phyloP scores from a whole-genome alignment of 2,113 vertebrate species.

The Crotalus tigris region DNA sequence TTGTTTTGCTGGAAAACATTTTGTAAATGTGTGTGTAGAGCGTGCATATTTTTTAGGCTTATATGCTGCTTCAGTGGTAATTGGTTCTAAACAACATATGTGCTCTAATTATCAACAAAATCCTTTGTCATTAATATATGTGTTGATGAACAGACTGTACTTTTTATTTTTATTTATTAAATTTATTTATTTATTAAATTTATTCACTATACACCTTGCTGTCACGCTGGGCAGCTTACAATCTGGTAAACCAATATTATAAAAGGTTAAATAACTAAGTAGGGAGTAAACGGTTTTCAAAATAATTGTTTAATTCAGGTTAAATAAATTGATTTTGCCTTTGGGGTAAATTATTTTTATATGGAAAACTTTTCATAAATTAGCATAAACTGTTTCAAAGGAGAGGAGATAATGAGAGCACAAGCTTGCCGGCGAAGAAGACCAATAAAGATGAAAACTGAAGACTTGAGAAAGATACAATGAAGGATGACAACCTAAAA shows the following conservation, averaged over 20 bases:
- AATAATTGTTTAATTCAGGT: not conserved
- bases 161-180: not conserved
- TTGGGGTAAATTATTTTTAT: not conserved
- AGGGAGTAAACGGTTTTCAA: not conserved
- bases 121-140: not conserved
- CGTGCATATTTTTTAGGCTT: not conserved
- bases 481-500: not conserved
- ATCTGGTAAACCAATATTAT: not conserved
- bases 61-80: not conserved
- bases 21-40: not conserved
- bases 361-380: not conserved
- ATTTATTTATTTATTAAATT: not conserved
- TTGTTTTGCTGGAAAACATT: not conserved
- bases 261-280: not conserved
- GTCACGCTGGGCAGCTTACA: not conserved
- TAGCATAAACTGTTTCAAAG: not conserved
- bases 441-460: not conserved
- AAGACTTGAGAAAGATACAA: not conserved
- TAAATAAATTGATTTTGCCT: not conserved
- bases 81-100: not conserved
- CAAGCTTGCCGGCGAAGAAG: not conserved
- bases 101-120: not conserved
- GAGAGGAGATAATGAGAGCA: not conserved
- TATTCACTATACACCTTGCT: not conserved
- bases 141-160: not conserved